Evolutionary conservation across 2,797 vertebrate species (phyloP).

Genomic region (Girardinus metallicus): DNA sequence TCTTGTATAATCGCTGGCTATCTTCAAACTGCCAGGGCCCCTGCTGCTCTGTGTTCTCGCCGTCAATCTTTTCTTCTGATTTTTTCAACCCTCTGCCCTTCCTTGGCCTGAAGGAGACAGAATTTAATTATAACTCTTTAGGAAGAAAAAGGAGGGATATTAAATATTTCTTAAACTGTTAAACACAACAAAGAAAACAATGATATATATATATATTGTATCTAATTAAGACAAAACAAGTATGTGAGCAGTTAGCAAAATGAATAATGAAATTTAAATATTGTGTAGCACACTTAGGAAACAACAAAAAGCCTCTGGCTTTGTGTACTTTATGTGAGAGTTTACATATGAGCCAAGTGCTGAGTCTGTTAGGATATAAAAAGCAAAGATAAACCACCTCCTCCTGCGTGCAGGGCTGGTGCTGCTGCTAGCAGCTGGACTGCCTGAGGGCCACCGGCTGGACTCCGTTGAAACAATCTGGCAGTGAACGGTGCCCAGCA

Average conservation of each 20-base stretch:
- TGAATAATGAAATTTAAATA: not conserved
- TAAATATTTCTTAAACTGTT: not conserved
- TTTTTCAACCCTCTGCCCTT: constrained; percentile 83
- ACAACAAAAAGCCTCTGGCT: constrained; percentile 5
- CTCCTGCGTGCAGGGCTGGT: constrained; percentile 85
- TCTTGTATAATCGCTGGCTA: constrained; percentile 69
- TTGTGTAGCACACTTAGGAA: not conserved
- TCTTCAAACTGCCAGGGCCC: constrained; percentile 76
- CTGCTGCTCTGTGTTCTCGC: constrained; percentile 62
- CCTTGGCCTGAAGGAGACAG: constrained; percentile 77
- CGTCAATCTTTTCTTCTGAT: constrained; percentile 78
- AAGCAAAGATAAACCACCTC: constrained; percentile 82
- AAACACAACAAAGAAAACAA: not conserved
- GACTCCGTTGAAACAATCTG: constrained; percentile 98
- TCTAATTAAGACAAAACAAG: not conserved
- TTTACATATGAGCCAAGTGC: constrained; percentile 23
- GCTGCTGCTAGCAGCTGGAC: constrained; percentile 71
- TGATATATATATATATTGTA: not conserved
- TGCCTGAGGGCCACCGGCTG: constrained; percentile 78
- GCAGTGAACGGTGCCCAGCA: constrained; percentile 97
- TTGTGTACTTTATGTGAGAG: constrained; percentile 10
- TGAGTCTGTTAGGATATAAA: constrained; percentile 26
- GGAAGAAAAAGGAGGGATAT: not conserved
- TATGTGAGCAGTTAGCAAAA: not conserved
- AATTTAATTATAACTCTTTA: constrained; percentile 32